Evolutionary conservation across 2,888 invertebrate genomes (phyloP), one percentile per base, ranked within the genome.

Genomic region (Zelleria hepariella): DNA sequence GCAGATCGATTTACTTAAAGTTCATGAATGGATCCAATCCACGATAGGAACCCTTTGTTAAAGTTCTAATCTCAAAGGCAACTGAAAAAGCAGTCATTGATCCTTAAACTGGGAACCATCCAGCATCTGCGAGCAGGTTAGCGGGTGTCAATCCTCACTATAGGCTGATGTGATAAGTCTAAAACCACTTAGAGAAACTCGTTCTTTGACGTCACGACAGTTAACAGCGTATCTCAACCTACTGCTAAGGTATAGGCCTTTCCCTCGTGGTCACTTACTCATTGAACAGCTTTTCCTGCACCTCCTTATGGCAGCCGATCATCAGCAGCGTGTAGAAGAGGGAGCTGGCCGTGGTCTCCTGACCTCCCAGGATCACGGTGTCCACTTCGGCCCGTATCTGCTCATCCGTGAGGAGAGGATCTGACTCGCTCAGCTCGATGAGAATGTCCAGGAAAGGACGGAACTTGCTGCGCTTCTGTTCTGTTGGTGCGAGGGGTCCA

Each of bases 321-420:
- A 86, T 74, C 25, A 87, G 71, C 2, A 89, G 62, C 0, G 72
- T 59, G 64, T 74, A 86, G 62, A 77, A 76, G 48, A 86, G 64
- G 0, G 80, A 77, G 6, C 81, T 70, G 0, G 89, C 86, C 0
- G 82, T 82, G 0, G 90, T 90, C 72, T 90, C 86, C 70, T 89
- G 86, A 20, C 91, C 91, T 0, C 88, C 91, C 15, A 91, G 73
- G 63, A 91, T 89, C 67, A 92, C 89, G 2, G 91, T 91, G 63
- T 90, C 84, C 26, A 91, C 89, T 73, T 92, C 91, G 3, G 89
- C 80, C 62, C 81, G 73, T 21, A 92, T 74, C 68, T 91, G 90
- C 61, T 84, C 67, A 59, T 88, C 84, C 0, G 89, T 86, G 10
- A 91, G 77, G 59, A 71, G 73, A 0, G 72, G 70, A 26, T 88